Evolutionary conservation across 2,888 invertebrate genomes (phyloP).

Genomic region (Ophion ventricosus): DNA sequence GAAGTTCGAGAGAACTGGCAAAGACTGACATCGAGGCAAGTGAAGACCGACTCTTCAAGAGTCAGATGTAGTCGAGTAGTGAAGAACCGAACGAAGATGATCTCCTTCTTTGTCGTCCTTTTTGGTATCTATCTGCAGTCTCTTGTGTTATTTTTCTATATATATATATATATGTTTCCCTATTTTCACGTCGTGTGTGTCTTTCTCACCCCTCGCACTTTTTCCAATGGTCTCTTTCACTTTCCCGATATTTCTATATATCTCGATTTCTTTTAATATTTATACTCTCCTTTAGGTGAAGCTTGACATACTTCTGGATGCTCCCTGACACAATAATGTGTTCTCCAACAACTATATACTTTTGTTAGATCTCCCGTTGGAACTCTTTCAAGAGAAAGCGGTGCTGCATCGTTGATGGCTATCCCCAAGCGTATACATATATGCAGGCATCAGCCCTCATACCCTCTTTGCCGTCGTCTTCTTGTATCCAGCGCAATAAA

Average conservation of each 20-base stretch:
- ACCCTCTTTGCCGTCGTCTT: background rate
- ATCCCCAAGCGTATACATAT: conserved; percentile 11
- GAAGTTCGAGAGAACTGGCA: conserved; percentile 24
- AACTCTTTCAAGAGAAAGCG: conserved; percentile 1
- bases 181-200: background rate
- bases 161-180: conserved; percentile 11
- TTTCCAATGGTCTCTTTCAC: background rate
- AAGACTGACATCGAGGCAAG: conserved; percentile 47
- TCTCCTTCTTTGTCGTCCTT: conserved; percentile 39
- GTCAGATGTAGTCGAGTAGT: conserved; percentile 50
- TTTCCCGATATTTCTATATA: conserved; percentile 12
- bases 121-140: conserved; percentile 55
- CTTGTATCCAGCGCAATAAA: conserved; percentile 21
- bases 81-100: conserved; percentile 48
- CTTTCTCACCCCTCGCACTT: background rate
- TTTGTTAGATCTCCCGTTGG: conserved; percentile 2
- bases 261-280: conserved; percentile 32
- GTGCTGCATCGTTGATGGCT: conserved; percentile 4
- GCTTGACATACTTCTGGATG: conserved; percentile 29
- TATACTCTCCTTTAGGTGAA: conserved; percentile 28
- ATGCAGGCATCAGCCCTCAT: background rate
- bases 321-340: conserved; percentile 22
- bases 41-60: conserved; percentile 59
- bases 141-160: conserved; percentile 1
- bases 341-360: background rate